Evolutionary conservation across 2,113 vertebrate genomes (phyloP).

Genomic region (Himantopus leucocephalus): DNA sequence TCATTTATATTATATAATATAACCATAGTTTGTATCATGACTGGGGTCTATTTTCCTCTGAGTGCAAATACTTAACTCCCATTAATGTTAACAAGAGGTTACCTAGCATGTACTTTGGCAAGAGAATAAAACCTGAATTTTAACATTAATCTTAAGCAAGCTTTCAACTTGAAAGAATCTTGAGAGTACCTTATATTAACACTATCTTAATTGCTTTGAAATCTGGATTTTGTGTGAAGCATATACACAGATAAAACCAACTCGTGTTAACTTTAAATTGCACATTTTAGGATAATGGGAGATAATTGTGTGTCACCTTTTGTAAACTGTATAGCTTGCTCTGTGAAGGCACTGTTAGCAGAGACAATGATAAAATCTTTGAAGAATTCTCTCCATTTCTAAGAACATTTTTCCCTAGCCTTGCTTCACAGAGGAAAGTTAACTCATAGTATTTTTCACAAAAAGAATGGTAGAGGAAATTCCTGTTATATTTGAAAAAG

Average conservation of each 20-base stretch:
- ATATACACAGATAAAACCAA: slow-evolving; percentile 45
- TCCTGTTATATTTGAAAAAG: background rate
- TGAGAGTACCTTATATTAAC: slow-evolving; percentile 27
- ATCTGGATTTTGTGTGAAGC: background rate
- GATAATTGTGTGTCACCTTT: slow-evolving; percentile 34
- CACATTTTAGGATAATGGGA: slow-evolving; percentile 31
- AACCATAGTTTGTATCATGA: slow-evolving; percentile 27
- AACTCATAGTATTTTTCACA: background rate
- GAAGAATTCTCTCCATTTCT: background rate
- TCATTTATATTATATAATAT: slow-evolving; percentile 44
- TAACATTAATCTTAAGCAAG: slow-evolving; percentile 64
- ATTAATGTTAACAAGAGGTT: slow-evolving; percentile 69
- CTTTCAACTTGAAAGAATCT: slow-evolving; percentile 62
- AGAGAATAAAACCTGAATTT: slow-evolving; percentile 46
- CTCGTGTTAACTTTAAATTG: background rate
- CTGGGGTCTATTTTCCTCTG: slow-evolving; percentile 44
- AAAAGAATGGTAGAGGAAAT: background rate
- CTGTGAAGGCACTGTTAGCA: background rate
- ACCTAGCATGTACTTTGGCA: slow-evolving; percentile 47
- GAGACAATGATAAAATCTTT: background rate
- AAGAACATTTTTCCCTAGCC: background rate
- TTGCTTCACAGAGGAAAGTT: background rate
- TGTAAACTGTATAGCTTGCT: background rate
- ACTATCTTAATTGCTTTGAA: slow-evolving; percentile 47
- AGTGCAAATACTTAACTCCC: slow-evolving; percentile 61